Conservation (phyloP, 1,140 invertebrate genomes). For the Nephotettix cincticeps region DNA sequence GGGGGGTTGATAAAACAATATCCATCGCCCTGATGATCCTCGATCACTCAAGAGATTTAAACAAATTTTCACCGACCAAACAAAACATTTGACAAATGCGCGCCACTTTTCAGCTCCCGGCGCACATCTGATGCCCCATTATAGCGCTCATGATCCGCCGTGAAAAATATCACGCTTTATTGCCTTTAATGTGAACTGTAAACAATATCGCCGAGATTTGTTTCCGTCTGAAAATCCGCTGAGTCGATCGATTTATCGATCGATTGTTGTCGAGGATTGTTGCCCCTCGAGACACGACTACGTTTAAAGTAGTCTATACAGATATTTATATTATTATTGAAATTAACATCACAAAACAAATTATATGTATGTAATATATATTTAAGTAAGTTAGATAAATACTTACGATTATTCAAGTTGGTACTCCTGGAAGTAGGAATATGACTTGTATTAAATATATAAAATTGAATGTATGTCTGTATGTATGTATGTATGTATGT, state of each 20-base stretch:
- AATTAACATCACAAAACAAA: too few species aligned
- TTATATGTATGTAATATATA: too few species aligned
- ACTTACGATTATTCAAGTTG: too few species aligned
- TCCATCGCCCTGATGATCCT: conserved; percentile 22
- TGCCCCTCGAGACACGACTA: too few species aligned
- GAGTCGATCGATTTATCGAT: not conserved
- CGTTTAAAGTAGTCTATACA: too few species aligned
- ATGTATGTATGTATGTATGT: too few species aligned
- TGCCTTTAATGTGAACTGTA: conserved; percentile 24
- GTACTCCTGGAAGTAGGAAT: too few species aligned
- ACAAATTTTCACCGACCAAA: conserved; percentile 31
- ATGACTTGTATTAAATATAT: too few species aligned
- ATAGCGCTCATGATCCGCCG: not conserved
- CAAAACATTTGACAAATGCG: conserved; percentile 29
- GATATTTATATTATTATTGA: too few species aligned
- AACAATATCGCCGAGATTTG: conserved; percentile 12
- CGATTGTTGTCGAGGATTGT: too few species aligned
- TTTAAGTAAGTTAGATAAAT: too few species aligned
- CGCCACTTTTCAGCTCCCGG: conserved; percentile 22
- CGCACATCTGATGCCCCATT: conserved; percentile 24
- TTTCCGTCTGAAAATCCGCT: not conserved
- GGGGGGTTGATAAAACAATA: conserved; percentile 13
- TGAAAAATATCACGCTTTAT: conserved; percentile 25
- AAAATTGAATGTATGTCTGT: too few species aligned
- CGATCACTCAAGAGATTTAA: conserved; percentile 30